Base-by-base conservation (phyloP, 2,113 vertebrate genomes). In the Carollia perspicillata region DNA sequence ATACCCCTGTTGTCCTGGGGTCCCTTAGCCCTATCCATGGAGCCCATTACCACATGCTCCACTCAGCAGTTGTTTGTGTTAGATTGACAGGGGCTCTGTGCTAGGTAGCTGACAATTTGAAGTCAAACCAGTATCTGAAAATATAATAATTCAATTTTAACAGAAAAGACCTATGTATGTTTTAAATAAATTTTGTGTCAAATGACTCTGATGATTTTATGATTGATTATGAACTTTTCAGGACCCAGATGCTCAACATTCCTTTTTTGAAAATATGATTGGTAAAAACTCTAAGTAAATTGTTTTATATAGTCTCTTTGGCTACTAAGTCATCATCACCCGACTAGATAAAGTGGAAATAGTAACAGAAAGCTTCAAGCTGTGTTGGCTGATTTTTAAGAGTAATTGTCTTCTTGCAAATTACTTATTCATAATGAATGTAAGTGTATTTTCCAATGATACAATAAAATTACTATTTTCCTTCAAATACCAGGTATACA, bases 151-250 rank as follows among this genome's bases (percentile, higher is more conserved):
- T 89, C 22, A 49, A 17, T 65, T 84, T 58, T 88, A 58, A 55
- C n/a, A 53, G 35, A 58, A 40, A 90, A 85, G 7, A 75, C 1
- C 9, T 58, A 2, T 80, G 11, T 22, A 2, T 35, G 5, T 23
- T 88, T 91, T 78, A 72, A 55, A 66, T 83, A 88, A 71, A 84
- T 74, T 94, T 94, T 40, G 18, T 40, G n/a, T 58, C 63, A 72
- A 49, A 91, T 72, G 37, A 72, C 30, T n/a, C 33, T 83, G 33
- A 69, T 81, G 40, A 69, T 60, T 78, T 83, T 28, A 69, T 81
- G 40, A 69, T 60, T 78, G 60, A 78, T 58, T 89, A 3, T 49
- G 66, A 92, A 72, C 65, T 92, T 84, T 66, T 40, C 30, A 84
- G 47, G 79, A 53, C 51, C 8, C 44, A 72, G 35, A 26, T 55